Evolutionary conservation across 37 sponge, comb jelly and placozoan genomes (phyloP), one percentile per base, ranked within the genome.

Genomic region (Spongia lamella): DNA sequence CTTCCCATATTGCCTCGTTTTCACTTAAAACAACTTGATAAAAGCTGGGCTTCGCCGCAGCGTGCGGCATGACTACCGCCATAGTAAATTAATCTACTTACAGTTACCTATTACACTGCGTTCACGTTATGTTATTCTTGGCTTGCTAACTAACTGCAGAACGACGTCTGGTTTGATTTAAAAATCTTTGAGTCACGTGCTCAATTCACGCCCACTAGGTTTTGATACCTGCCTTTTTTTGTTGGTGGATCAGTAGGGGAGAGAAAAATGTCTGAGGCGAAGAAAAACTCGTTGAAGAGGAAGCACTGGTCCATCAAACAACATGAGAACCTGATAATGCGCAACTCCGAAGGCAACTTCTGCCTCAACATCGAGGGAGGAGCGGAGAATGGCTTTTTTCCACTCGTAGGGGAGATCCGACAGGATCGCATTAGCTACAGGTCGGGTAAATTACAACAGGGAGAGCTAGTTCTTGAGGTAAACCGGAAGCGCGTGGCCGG

Each of bases 291-390:
- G 3, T 30, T 86, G 32, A 72, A 81, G 70, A 61, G 87, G 15
- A 92, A 86, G 70, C 96, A 95, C 62, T 95, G 96, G 96, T 82
- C 90, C 29, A 66, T 86, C 15, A 81, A 88, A 66, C 77, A 63
- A 15, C 89, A 87, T 70, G 96, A 95, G 61, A 75, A 56, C 9
- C 56, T 87, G 24, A 73, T 95, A 14, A 51, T 55, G 21, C 74
- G 96, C 22, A 86, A 89, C 66, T 49, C 43, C 14, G 90, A 88
- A 6, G 87, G 90, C 35, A 75, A 89, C 70, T 95, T 92, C 66
- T 87, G 92, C 78, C 75, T 95, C 38, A 89, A 86, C 29, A 85
- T 95, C 31, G 96, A 95, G 34, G 96, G 96, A 3, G 92, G 96
- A n/a, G 96, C 90, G 11, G 93, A 92, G 51, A 25, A 66, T 0